Conservation (phyloP, 2,888 invertebrate species). For the Drosophila melanosoma region DNA sequence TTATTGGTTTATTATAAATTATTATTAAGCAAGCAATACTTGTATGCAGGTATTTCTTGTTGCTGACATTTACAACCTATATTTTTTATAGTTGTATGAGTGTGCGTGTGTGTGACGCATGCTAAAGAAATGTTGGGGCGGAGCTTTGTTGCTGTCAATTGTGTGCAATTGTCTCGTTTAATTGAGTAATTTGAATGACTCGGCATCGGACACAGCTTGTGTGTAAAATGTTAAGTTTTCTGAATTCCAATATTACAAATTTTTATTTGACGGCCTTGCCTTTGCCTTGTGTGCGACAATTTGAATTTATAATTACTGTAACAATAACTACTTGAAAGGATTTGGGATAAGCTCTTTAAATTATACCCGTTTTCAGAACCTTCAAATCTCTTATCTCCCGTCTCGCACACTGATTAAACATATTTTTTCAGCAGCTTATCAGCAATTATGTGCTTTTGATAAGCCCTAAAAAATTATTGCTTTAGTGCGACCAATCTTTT, state of each 20-base stretch:
- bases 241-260: slow-evolving; percentile 57
- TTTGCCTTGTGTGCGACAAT: slow-evolving; percentile 13
- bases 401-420: slow-evolving; percentile 61
- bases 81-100: slow-evolving; percentile 9
- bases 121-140: slow-evolving; percentile 50
- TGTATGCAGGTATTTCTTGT: slow-evolving; percentile 15
- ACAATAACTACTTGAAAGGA: slow-evolving; percentile 1
- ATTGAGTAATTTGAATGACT: slow-evolving; percentile 70
- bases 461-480: slow-evolving; percentile 68
- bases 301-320: slow-evolving; percentile 1
- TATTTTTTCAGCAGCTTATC: slow-evolving; percentile 65
- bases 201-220: slow-evolving; percentile 10
- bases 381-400: slow-evolving; percentile 59
- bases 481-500: slow-evolving; percentile 69
- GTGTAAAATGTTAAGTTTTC: slow-evolving; percentile 39
- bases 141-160: slow-evolving; percentile 61
- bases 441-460: slow-evolving; percentile 68
- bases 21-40: neutral
- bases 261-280: slow-evolving; percentile 44
- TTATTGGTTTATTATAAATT: slow-evolving; percentile 29
- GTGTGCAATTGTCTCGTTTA: slow-evolving; percentile 71
- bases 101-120: slow-evolving; percentile 53
- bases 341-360: slow-evolving; percentile 26
- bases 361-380: slow-evolving; percentile 59
- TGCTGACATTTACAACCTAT: slow-evolving; percentile 37